phyloP scores from a whole-genome alignment of 2,888 invertebrate species.

The Furcula furcula region DNA sequence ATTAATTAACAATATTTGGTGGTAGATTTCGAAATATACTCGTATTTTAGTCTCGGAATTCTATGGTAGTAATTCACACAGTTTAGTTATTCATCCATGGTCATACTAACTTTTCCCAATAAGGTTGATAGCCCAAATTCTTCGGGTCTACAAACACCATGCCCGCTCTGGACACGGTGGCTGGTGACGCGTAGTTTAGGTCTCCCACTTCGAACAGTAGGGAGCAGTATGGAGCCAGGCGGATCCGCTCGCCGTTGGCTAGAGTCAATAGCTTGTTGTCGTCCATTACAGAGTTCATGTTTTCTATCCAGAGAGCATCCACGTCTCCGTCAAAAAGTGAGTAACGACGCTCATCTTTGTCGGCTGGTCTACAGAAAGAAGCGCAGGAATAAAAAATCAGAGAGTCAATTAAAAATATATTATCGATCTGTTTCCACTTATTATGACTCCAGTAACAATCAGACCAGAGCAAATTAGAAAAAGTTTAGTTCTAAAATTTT shows the following conservation, averaged over 20 bases:
- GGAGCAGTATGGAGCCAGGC: slow-evolving; percentile 90
- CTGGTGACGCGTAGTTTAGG: slow-evolving; percentile 94
- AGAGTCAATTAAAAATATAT: too few species aligned
- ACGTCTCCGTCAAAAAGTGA: slow-evolving; percentile 97
- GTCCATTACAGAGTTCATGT: slow-evolving; percentile 99
- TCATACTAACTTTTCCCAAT: slow-evolving; percentile 85
- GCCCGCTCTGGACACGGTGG: slow-evolving; percentile 95
- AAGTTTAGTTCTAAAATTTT: too few species aligned
- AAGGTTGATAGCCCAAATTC: slow-evolving; percentile 92
- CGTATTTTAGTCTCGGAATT: too few species aligned
- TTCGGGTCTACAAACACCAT: slow-evolving; percentile 98
- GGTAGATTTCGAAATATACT: too few species aligned
- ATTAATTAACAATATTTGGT: too few species aligned
- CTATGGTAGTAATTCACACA: too few species aligned
- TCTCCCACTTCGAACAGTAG: slow-evolving; percentile 95
- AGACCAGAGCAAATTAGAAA: too few species aligned
- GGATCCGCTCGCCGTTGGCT: slow-evolving; percentile 94
- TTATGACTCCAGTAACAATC: too few species aligned
- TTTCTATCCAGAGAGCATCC: slow-evolving; percentile 97
- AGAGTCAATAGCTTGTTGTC: slow-evolving; percentile 94
- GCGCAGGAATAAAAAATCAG: not conserved
- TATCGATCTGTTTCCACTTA: too few species aligned
- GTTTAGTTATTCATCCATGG: too few species aligned
- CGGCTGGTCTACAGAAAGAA: slow-evolving; percentile 77
- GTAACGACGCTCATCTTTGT: slow-evolving; percentile 88